Base-by-base conservation (phyloP, 2,797 vertebrate species). In the Galaxias olidus region DNA sequence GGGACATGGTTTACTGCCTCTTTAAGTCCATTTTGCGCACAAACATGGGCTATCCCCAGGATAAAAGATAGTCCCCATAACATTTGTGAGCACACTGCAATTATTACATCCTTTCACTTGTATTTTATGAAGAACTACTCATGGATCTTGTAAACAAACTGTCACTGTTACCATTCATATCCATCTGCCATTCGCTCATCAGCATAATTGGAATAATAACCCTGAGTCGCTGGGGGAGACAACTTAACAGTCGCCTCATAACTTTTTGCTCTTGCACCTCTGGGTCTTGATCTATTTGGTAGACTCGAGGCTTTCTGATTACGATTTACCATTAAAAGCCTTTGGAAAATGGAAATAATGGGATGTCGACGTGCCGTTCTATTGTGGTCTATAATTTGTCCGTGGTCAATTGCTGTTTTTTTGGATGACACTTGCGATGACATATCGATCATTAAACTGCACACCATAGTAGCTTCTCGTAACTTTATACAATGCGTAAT, bases 401-500 rank as follows among this genome's bases (percentile, higher is more conserved):
- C 30, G 30, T 30, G 30, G 30, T 30, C 30, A 6, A 30, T 30
- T 30, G 30, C 30, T 30, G 30, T 30, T 30, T 2, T 30, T 30
- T 30, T 30, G 30, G 30, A 2, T 2, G 30, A 30, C 30, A 30
- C 30, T 30, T 30, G 30, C 30, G 30, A 6, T 30, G 30, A 30
- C 30, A 30, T 30, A 30, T 30, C 30, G 30, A 30, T n/a, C 2
- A 30, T 6, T 30, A 30, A 30, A 30, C 30, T 30, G 30, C 30
- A 30, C 30, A 30, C 30, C 30, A 30, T 30, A 30, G 4, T 54
- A 41, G 49, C 59, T 62, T 76, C 30, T 1, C 30, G 48, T 86
- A 86, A 84, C 87, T 88, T 88, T 82, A 56, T 59, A 78, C 75
- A 63, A 71, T 59, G 68, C 70, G 44, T 52, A 68, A 50, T 64